Percentiles rank a stretch among this genome's conserved stretches.
phyloP scores from a whole-genome alignment of 1,140 invertebrate genomes.

The Pseudomyrmex dendroicus region DNA sequence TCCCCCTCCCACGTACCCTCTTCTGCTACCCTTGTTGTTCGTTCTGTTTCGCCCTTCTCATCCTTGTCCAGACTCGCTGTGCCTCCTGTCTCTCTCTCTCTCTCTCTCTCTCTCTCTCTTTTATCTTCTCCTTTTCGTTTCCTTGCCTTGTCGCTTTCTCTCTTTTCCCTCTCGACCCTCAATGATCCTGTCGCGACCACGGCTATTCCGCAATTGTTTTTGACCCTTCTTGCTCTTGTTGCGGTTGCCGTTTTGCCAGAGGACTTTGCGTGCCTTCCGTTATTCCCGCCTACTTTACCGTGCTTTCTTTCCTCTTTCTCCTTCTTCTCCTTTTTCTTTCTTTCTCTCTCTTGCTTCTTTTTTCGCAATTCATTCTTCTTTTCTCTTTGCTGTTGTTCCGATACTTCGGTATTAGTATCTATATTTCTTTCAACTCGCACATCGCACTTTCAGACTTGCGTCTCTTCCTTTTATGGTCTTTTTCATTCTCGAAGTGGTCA shows the following conservation, averaged over 20 bases:
- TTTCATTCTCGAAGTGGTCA: conserved; percentile 30
- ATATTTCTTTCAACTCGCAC: conserved; percentile 14
- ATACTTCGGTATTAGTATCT: conserved; percentile 10
- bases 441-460: neutral
- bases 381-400: neutral
- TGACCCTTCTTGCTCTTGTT: conserved; percentile 66
- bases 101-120: conserved; percentile 34
- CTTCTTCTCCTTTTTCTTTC: neutral
- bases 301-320: neutral
- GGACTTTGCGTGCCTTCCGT: conserved; percentile 52
- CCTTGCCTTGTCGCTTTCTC: neutral
- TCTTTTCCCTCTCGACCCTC: neutral
- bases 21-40: conserved; percentile 55
- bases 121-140: conserved; percentile 32
- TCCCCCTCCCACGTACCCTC: conserved; percentile 57
- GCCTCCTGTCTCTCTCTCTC: conserved; percentile 27
- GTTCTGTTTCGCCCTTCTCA: conserved; percentile 31
- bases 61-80: neutral
- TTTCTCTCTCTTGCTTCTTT: neutral
- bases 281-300: conserved; percentile 13
- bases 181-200: conserved; percentile 55
- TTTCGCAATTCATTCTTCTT: neutral
- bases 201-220: conserved; percentile 73
- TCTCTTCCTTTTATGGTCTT: neutral
- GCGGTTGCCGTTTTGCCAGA: conserved; percentile 41